Conservation (phyloP, 2,113 vertebrate genomes). For the Calidris pugnax region DNA sequence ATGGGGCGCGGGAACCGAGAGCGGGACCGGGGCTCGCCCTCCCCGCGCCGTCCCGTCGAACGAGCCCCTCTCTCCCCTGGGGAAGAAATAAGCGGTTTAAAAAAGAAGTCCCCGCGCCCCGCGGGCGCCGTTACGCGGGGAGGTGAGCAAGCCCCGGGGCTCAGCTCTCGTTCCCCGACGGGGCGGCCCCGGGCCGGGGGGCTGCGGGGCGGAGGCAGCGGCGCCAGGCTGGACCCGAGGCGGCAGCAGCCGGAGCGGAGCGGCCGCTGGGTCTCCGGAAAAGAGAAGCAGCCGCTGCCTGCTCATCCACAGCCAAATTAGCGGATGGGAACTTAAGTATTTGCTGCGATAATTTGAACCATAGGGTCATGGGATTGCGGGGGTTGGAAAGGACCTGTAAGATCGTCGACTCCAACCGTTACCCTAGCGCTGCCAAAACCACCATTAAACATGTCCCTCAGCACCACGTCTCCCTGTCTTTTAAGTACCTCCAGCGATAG, state of each 20-base stretch:
- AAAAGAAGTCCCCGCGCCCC: too few species aligned
- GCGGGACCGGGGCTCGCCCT: background rate
- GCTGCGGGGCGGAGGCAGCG: background rate
- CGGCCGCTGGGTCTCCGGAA: background rate
- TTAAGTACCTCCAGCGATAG: background rate
- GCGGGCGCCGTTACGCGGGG: too few species aligned
- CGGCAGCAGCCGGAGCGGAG: background rate
- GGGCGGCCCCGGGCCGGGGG: background rate
- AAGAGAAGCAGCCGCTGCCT: background rate
- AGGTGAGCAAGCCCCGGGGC: background rate
- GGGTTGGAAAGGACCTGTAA: background rate
- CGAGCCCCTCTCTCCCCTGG: background rate
- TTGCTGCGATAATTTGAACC: background rate
- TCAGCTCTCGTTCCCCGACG: background rate
- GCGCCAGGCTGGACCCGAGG: too few species aligned
- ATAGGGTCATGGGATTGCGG: background rate
- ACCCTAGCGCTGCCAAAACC: background rate
- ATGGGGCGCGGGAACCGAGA: background rate
- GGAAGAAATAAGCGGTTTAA: background rate
- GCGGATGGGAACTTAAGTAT: accelerated
- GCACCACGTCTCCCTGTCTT: background rate
- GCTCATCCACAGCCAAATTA: background rate
- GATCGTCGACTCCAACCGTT: background rate
- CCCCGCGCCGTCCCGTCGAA: too few species aligned
- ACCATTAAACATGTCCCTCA: background rate